A percentile compares a stretch with the other conserved stretches of the same genome.
These are phyloP conservation scores for Notodonta ziczac DNA, from an alignment of 2,888 invertebrate genomes.

Conservation along the genomic window DNA sequence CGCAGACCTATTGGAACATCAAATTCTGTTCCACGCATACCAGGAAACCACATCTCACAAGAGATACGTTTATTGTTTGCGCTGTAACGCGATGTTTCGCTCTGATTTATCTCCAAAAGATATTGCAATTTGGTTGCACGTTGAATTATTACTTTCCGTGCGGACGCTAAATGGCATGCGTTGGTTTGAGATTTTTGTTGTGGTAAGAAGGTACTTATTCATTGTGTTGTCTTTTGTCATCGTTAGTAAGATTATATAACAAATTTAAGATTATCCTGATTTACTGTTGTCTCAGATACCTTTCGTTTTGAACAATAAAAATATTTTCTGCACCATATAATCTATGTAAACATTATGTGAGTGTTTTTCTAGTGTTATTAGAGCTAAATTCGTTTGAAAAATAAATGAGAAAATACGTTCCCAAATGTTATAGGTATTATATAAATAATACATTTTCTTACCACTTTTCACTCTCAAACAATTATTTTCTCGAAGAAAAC, in stretches of 20 bases:
- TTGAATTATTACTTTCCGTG: slow-evolving; percentile 38
- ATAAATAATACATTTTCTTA: not conserved
- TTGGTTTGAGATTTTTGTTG: not conserved
- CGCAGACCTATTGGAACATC: not conserved
- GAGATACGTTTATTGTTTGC: slow-evolving; percentile 47
- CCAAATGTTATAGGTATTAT: no score
- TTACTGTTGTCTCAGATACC: no score
- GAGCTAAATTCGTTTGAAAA: no score
- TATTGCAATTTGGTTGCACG: slow-evolving; percentile 55
- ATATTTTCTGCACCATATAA: no score
- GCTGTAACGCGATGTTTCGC: slow-evolving; percentile 35
- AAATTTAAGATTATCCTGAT: no score
- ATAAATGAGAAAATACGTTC: no score
- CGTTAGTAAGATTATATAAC: no score
- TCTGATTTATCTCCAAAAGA: slow-evolving; percentile 47
- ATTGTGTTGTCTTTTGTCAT: no score
- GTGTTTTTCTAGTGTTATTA: no score
- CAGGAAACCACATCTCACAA: slow-evolving; percentile 8
- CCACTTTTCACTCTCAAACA: not conserved
- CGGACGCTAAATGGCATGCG: not conserved
- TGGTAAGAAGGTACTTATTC: not conserved
- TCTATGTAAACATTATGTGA: no score
- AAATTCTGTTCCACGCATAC: not conserved
- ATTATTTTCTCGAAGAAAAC: slow-evolving; percentile 11
- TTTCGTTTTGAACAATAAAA: no score